Conservation (phyloP, 1,140 invertebrate genomes). For the Pissodes strobi region DNA sequence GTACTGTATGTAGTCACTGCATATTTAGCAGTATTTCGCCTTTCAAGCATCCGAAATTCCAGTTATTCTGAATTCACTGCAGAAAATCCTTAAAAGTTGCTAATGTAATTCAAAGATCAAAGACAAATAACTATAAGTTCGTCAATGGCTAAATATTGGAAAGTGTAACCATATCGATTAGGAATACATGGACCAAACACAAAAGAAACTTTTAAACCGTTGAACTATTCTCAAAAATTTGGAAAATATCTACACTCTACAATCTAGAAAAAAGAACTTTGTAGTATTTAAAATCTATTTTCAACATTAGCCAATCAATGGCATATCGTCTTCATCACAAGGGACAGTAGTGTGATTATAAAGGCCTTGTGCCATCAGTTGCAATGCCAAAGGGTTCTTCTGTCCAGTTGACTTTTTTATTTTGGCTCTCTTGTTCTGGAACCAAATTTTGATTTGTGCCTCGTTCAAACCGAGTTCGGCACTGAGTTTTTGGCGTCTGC, state of each 20-base stretch:
- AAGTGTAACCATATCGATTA: too few relatives aligned
- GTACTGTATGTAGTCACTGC: too few relatives aligned
- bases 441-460: conserved; percentile 95
- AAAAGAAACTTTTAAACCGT: too few relatives aligned
- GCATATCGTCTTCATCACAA: conserved; percentile 72
- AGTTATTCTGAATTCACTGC: too few relatives aligned
- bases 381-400: conserved; percentile 82
- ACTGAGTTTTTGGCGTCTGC: conserved; percentile 83
- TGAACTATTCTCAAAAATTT: too few relatives aligned
- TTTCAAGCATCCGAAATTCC: too few relatives aligned
- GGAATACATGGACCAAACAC: too few relatives aligned
- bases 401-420: conserved; percentile 87
- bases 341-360: conserved; percentile 87
- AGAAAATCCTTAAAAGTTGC: too few relatives aligned
- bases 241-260: neutral
- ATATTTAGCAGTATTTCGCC: too few relatives aligned
- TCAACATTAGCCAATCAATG: conserved; percentile 31
- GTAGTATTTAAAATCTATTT: neutral
- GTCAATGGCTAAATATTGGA: too few relatives aligned
- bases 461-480: conserved; percentile 87
- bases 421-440: conserved; percentile 94
- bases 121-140: too few relatives aligned
- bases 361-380: conserved; percentile 88
- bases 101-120: too few relatives aligned
- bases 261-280: neutral